Conservation (phyloP, 2,113 vertebrate genomes). For the Catharus bicknelli region DNA sequence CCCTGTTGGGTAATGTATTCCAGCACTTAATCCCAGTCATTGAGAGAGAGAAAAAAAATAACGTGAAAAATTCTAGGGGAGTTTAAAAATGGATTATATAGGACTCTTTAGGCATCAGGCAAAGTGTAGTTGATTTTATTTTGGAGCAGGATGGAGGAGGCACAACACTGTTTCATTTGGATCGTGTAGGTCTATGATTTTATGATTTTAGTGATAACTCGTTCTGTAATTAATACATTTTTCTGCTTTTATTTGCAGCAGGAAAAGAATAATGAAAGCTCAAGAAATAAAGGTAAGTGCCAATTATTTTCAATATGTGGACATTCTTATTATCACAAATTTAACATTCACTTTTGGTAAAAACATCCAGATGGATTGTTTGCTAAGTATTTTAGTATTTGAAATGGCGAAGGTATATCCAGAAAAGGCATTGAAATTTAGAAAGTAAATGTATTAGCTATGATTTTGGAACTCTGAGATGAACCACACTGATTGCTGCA, state of each 20-base stretch:
- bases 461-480: neutral
- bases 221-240: slow-evolving; percentile 21
- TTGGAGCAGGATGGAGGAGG: neutral
- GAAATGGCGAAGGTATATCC: neutral
- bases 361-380: neutral
- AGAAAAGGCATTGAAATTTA: neutral
- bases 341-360: neutral
- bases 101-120: neutral
- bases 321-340: neutral
- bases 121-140: neutral
- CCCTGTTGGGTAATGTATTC: neutral
- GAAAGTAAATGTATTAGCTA: neutral
- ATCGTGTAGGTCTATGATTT: neutral
- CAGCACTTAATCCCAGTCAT: neutral
- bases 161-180: neutral
- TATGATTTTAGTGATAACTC: neutral
- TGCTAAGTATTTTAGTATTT: neutral
- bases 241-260: slow-evolving; percentile 77
- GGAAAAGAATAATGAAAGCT: slow-evolving; percentile 75
- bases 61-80: accelerated
- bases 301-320: slow-evolving; percentile 12
- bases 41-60: neutral
- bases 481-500: neutral
- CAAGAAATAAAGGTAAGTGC: slow-evolving; percentile 77
- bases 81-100: neutral